Conservation (phyloP, 2,888 invertebrate genomes). For the Lomographa bimaculata region DNA sequence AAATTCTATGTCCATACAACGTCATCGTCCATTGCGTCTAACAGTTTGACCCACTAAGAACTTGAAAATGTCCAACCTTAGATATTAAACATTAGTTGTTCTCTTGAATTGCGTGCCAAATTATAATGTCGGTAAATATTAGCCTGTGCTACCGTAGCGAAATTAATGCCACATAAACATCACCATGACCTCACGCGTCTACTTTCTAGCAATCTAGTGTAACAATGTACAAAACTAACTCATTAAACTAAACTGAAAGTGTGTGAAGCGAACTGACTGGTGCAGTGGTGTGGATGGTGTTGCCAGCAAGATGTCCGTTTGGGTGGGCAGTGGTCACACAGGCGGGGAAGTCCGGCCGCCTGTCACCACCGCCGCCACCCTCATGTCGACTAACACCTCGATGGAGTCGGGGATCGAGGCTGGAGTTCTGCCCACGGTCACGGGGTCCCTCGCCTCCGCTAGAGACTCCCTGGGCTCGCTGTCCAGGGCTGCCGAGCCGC, state of each 20-base stretch:
- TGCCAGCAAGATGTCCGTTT: conserved; percentile 71
- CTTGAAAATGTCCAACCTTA: background rate
- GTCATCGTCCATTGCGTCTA: conserved; percentile 20
- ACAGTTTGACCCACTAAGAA: conserved; percentile 3
- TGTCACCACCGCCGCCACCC: conserved; percentile 61
- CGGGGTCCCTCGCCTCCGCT: conserved; percentile 85
- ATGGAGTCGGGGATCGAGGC: conserved; percentile 87
- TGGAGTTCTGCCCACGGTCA: conserved; percentile 88
- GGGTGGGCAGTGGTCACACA: conserved; percentile 76
- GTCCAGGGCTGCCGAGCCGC: conserved; percentile 84
- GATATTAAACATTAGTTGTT: too few relatives aligned
- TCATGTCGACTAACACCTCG: conserved; percentile 77
- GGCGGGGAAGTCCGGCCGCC: conserved; percentile 52
- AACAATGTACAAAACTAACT: background rate
- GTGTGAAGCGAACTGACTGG: conserved; percentile 24
- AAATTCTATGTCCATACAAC: conserved; percentile 20
- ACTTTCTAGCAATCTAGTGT: too few relatives aligned
- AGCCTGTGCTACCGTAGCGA: too few relatives aligned
- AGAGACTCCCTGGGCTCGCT: conserved; percentile 83
- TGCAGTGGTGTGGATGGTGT: conserved; percentile 71
- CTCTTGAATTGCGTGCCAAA: too few relatives aligned
- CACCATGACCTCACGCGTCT: too few relatives aligned
- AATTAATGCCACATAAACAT: too few relatives aligned
- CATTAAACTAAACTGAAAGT: conserved; percentile 6
- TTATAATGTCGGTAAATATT: too few relatives aligned